Conservation (phyloP, 2,888 invertebrate genomes). For the Rhabditophanes sp. region DNA sequence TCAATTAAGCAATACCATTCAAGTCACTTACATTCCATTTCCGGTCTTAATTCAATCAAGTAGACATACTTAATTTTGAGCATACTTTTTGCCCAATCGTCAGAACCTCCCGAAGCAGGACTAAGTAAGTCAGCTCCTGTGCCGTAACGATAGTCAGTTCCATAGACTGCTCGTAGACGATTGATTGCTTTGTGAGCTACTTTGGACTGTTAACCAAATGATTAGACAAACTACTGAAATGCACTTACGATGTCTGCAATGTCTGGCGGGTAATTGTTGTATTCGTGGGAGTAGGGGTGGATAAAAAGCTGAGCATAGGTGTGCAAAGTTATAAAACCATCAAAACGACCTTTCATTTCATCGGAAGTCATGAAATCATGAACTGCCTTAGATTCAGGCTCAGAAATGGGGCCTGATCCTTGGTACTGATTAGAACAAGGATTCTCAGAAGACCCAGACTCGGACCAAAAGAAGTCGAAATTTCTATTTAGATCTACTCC, state of each 20-base stretch:
- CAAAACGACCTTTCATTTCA: constrained; percentile 24
- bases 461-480: constrained; percentile 42
- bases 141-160: constrained; percentile 25
- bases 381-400: constrained; percentile 41
- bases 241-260: constrained; percentile 28
- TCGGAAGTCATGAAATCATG: constrained; percentile 20
- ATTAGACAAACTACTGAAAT: neutral
- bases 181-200: constrained; percentile 25
- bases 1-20: neutral
- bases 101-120: constrained; percentile 37
- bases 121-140: constrained; percentile 36
- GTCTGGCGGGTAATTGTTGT: constrained; percentile 30
- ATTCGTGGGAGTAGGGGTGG: constrained; percentile 39
- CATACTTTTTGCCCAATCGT: constrained; percentile 41
- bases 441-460: constrained; percentile 34
- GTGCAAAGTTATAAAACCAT: constrained; percentile 42
- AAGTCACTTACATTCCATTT: constrained; percentile 25
- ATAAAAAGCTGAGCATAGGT: constrained; percentile 44
- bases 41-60: constrained; percentile 35
- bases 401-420: constrained; percentile 40
- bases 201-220: constrained; percentile 6
- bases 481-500: constrained; percentile 44
- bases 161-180: constrained; percentile 20
- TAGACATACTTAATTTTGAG: constrained; percentile 39
- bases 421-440: constrained; percentile 42